Evolutionary conservation across 2,888 invertebrate genomes (phyloP).

Genomic region (Dastarcus helophoroides): DNA sequence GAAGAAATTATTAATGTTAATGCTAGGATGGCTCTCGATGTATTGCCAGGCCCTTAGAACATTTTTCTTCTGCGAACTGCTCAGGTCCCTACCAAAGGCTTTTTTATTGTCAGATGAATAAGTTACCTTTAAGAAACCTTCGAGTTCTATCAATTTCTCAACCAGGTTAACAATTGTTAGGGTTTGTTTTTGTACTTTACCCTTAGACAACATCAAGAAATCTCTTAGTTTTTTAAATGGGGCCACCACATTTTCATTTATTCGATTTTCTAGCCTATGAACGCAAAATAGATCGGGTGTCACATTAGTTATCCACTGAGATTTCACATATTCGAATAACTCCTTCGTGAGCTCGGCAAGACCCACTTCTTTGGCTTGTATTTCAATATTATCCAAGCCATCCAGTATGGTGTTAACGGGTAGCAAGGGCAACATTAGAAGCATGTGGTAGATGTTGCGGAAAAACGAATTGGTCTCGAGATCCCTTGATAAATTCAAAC

Average conservation of each 20-base stretch:
- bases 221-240: slow-evolving; percentile 33
- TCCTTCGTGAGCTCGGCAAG: slow-evolving; percentile 17
- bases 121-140: slow-evolving; percentile 25
- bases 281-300: slow-evolving; percentile 33
- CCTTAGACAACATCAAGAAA: slow-evolving; percentile 27
- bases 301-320: slow-evolving; percentile 30
- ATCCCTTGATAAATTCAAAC: slow-evolving; percentile 26
- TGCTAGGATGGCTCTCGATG: slow-evolving; percentile 32
- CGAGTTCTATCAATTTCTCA: slow-evolving; percentile 32
- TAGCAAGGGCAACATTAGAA: slow-evolving; percentile 32
- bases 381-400: slow-evolving; percentile 28
- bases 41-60: slow-evolving; percentile 32
- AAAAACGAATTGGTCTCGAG: slow-evolving; percentile 31
- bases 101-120: slow-evolving; percentile 25
- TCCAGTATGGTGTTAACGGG: slow-evolving; percentile 33
- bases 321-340: slow-evolving; percentile 26
- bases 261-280: slow-evolving; percentile 31
- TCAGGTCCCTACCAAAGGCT: slow-evolving; percentile 29
- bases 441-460: slow-evolving; percentile 32
- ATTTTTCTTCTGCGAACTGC: slow-evolving; percentile 32
- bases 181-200: slow-evolving; percentile 21
- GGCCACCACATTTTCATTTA: slow-evolving; percentile 33
- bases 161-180: slow-evolving; percentile 24
- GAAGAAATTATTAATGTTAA: slow-evolving; percentile 32
- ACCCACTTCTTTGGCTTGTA: slow-evolving; percentile 26